phyloP scores from a whole-genome alignment of 2,113 vertebrate species.

The Peromyscus polionotus region DNA sequence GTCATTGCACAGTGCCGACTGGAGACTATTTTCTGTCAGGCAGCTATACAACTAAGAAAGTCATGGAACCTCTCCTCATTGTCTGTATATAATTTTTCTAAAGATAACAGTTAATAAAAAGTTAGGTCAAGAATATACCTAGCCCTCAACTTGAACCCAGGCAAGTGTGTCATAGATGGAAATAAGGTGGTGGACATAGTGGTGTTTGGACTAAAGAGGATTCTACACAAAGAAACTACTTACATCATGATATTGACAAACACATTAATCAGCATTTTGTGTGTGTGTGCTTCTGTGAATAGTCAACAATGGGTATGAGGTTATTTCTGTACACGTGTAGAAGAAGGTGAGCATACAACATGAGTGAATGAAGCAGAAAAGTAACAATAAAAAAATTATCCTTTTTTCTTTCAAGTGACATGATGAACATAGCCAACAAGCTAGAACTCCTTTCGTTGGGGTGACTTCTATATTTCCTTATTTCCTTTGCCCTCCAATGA shows the following conservation, averaged over 20 bases:
- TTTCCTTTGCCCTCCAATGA: not conserved
- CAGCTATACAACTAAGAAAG: not conserved
- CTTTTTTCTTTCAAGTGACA: not conserved
- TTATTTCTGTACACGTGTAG: not conserved
- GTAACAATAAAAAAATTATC: not conserved
- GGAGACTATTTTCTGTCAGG: not conserved
- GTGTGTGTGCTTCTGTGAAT: not conserved
- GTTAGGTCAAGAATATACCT: not conserved
- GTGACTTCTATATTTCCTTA: not conserved
- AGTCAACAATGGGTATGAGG: no score
- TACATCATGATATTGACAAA: not conserved
- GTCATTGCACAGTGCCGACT: accelerated
- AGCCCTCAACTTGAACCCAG: not conserved
- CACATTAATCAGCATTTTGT: not conserved
- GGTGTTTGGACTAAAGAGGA: not conserved
- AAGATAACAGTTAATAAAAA: not conserved
- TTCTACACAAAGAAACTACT: not conserved
- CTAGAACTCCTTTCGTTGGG: not conserved
- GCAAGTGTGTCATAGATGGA: not conserved
- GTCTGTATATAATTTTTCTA: not conserved
- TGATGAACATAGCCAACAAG: not conserved
- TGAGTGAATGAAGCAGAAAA: not conserved
- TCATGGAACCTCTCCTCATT: accelerated
- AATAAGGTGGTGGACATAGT: not conserved
- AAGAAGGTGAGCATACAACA: not conserved